Base-by-base conservation (phyloP, 2,797 vertebrate genomes). In the Gallirallus australis region DNA sequence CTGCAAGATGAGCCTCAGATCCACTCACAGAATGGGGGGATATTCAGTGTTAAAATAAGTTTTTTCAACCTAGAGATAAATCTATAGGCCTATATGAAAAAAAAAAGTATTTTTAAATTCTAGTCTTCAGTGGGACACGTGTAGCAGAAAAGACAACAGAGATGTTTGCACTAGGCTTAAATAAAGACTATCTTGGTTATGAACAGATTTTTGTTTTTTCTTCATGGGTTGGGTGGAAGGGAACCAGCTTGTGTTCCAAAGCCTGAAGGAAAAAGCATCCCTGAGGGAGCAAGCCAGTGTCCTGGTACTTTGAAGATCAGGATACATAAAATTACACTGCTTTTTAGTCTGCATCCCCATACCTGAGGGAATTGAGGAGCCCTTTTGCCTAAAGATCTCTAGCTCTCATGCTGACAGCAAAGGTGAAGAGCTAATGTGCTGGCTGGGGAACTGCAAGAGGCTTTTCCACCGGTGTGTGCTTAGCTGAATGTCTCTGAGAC, bases 401-500 rank as follows among this genome's bases (percentile, higher is more conserved):
- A 72, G 82, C 31, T 28, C 28, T 89, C 48, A 14, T 18, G 11
- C 35, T 94, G 93, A 82, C 82, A 93, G 79, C 40, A 78, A 91
- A 81, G 93, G 64, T 78, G 76, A 94, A 88, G 50, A 81, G 91
- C 33, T 94, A 83, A 94, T 75, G 53, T 80, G 82, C 61, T 78
- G 54, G 50, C 0, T 95, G 79, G 82, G 75, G 61, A 88, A 88
- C 76, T 57, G 87, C 80, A 91, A 65, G 90, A 87, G 57, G 56
- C 68, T 91, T 64, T 90, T 66, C 72, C 31, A 23, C 11, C 6
- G 14, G 13, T 30, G 31, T 70, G 25, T 66, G 39, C 47, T 52
- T 59, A 31, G 54, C 86, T 82, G 68, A 45, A 12, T 28, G 20
- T 93, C 82, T 73, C 71, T 2, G 50, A 53, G 89, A 50, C 48